Conservation (phyloP, 2,797 vertebrate genomes). For the Acipenser ruthenus region DNA sequence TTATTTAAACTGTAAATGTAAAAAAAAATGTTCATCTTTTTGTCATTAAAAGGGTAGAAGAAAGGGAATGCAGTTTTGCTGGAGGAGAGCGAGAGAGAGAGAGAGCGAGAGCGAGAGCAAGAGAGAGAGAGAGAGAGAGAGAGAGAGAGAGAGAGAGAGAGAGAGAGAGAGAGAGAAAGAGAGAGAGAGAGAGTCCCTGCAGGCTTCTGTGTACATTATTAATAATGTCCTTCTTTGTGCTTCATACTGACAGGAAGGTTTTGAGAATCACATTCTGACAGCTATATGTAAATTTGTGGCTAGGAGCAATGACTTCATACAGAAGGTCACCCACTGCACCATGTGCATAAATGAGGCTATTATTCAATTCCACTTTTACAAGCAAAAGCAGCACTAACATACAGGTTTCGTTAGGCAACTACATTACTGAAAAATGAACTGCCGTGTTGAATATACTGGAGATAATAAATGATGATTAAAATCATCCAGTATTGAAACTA, state of each 20-base stretch:
- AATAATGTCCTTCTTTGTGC: constrained; percentile 25
- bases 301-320: constrained; percentile 64
- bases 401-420: constrained; percentile 21
- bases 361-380: constrained; percentile 65
- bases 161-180: constrained; percentile 16
- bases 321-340: constrained; percentile 65
- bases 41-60: constrained; percentile 10
- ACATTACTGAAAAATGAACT: constrained; percentile 13
- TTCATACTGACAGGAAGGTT: constrained; percentile 29
- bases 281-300: constrained; percentile 69
- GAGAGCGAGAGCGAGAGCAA: constrained; percentile 17
- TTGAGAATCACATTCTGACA: constrained; percentile 45
- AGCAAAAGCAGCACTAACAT: constrained; percentile 25
- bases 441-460: constrained; percentile 48
- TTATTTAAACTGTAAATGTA: constrained; percentile 34
- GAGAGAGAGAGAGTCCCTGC: constrained; percentile 19
- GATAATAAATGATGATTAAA: constrained; percentile 52
- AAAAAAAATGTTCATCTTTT: constrained; percentile 26
- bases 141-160: constrained; percentile 9
- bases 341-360: constrained; percentile 61
- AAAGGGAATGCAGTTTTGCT: constrained; percentile 1
- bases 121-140: constrained; percentile 22
- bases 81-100: constrained; percentile 13
- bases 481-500: constrained; percentile 5
- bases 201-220: constrained; percentile 30